phyloP scores from a whole-genome alignment of 2,888 invertebrate species.

The Drosophila prolongata region DNA sequence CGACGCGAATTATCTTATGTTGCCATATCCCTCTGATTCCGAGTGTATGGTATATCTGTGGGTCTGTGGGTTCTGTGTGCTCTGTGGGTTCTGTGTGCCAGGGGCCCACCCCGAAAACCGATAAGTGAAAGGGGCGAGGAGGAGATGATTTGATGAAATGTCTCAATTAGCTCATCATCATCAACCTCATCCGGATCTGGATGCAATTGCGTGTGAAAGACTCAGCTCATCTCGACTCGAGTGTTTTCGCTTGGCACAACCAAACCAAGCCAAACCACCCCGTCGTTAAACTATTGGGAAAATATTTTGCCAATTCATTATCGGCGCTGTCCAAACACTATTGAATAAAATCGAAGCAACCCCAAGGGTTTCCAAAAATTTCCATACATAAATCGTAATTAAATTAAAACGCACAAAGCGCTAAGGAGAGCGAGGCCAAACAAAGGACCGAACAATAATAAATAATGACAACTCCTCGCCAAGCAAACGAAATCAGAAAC shows the following conservation, averaged over 20 bases:
- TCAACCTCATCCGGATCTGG: constrained; percentile 8
- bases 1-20: constrained; percentile 74
- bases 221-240: constrained; percentile 38
- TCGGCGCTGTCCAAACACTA: constrained; percentile 73
- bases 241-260: constrained; percentile 21
- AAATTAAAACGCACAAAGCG: constrained; percentile 72
- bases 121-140: constrained; percentile 40
- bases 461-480: constrained; percentile 66
- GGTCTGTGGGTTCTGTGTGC: constrained; percentile 39
- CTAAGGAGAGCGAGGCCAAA: constrained; percentile 48
- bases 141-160: constrained; percentile 75
- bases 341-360: constrained; percentile 44
- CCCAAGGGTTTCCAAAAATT: constrained; percentile 51
- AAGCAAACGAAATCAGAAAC: constrained; percentile 27
- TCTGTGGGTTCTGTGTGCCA: too few relatives aligned
- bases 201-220: constrained; percentile 67
- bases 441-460: constrained; percentile 68
- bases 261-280: constrained; percentile 35
- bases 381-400: constrained; percentile 77
- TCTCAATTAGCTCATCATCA: constrained; percentile 70
- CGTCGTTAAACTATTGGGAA: constrained; percentile 37
- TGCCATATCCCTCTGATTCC: constrained; percentile 16
- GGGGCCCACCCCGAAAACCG: constrained; percentile 62
- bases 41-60: constrained; percentile 15
- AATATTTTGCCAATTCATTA: constrained; percentile 71